phyloP scores from a whole-genome alignment of 2,797 vertebrate genomes.

The Rhinella marina region DNA sequence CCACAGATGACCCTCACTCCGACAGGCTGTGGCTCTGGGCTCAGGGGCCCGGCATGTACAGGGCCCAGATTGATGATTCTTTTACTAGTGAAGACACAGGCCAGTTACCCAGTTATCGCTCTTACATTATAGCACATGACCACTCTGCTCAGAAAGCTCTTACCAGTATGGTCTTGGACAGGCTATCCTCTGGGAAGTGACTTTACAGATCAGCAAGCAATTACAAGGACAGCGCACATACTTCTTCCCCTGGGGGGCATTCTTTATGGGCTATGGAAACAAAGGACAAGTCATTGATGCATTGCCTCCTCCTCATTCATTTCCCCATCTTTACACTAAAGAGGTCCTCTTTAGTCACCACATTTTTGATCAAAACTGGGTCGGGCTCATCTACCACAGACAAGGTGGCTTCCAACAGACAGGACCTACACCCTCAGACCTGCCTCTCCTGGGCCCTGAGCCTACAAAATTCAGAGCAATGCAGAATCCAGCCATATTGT shows the following conservation, averaged over 20 bases:
- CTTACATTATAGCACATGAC: not conserved
- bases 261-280: conserved; percentile 87
- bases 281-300: not conserved
- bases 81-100: conserved; percentile 77
- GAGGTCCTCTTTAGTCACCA: too few relatives aligned
- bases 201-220: conserved; percentile 95
- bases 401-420: too few relatives aligned
- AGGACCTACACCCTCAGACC: too few relatives aligned
- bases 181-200: conserved; percentile 92
- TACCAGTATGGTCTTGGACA: conserved; percentile 93
- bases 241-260: conserved; percentile 92
- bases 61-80: conserved; percentile 92
- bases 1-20: conserved; percentile 91
- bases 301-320: not conserved
- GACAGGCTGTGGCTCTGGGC: conserved; percentile 88
- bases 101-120: not conserved
- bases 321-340: not conserved
- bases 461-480: too few relatives aligned
- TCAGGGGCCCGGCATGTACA: conserved; percentile 87
- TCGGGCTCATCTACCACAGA: too few relatives aligned
- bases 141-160: conserved; percentile 60
- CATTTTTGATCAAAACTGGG: too few relatives aligned
- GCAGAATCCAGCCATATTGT: too few relatives aligned
- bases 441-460: too few relatives aligned
- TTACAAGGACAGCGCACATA: conserved; percentile 95